Evolutionary conservation across 2,888 invertebrate species (phyloP).

Genomic region (Nomada hirtipes): DNA sequence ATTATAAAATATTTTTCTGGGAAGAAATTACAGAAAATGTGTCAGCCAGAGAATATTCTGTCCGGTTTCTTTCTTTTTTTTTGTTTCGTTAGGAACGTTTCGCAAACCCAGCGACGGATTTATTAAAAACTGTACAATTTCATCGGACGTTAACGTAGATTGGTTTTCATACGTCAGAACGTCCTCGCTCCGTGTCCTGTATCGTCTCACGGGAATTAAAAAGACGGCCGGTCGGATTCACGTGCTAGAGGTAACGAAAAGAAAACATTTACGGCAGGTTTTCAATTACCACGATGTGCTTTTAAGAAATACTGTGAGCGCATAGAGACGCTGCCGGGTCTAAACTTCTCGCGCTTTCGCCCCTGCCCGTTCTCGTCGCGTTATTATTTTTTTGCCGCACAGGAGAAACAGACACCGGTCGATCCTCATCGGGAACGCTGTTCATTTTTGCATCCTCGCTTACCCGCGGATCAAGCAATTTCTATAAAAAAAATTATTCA

Average conservation of each 20-base stretch:
- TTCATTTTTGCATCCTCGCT: constrained; percentile 9
- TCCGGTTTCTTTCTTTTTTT: no score
- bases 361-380: background rate
- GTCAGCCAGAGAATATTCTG: no score
- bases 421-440: background rate
- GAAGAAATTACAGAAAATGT: no score
- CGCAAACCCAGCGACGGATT: background rate
- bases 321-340: background rate
- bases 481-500: background rate
- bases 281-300: constrained; percentile 42
- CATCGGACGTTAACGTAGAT: background rate
- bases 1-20: no score
- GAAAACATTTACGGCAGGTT: constrained; percentile 30
- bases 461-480: constrained; percentile 13
- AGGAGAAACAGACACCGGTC: background rate
- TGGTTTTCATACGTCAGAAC: background rate
- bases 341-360: background rate
- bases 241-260: constrained; percentile 17
- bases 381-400: constrained; percentile 3
- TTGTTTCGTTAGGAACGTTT: background rate
- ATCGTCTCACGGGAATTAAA: constrained; percentile 29
- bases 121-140: constrained; percentile 1
- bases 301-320: constrained; percentile 31
- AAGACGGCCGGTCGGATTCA: constrained; percentile 13
- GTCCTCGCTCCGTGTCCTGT: background rate